Conservation (phyloP, 2,888 invertebrate species). For the Athetis lepigone region DNA sequence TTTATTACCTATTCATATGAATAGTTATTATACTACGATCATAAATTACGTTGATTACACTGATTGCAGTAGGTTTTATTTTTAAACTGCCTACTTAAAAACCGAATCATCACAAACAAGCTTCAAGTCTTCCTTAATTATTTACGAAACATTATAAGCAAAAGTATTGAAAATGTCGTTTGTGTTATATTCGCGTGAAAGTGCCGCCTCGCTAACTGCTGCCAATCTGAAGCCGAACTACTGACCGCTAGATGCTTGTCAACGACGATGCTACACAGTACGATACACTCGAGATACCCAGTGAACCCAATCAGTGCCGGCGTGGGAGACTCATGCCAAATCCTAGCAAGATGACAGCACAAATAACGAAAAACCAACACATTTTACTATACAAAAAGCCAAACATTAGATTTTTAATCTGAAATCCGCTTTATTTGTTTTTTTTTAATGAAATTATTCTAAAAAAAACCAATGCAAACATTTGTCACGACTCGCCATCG, state of each 20-base stretch:
- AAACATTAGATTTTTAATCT: constrained; percentile 27
- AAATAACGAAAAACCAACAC: constrained; percentile 4
- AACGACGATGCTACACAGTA: constrained; percentile 64
- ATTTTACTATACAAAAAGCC: background rate
- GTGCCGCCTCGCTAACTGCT: constrained; percentile 62
- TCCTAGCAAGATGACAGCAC: constrained; percentile 31
- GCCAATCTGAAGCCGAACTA: constrained; percentile 62
- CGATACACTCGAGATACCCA: constrained; percentile 58
- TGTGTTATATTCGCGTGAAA: constrained; percentile 57
- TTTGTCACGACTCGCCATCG: constrained; percentile 13
- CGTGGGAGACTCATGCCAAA: constrained; percentile 57
- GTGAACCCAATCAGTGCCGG: constrained; percentile 57
- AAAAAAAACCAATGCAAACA: constrained; percentile 8
- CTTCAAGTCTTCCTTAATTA: background rate
- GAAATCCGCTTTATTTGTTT: constrained; percentile 7
- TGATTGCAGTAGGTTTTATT: background rate
- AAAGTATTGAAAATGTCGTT: constrained; percentile 20
- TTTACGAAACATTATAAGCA: constrained; percentile 38
- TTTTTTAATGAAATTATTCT: constrained; percentile 18
- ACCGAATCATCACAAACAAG: background rate
- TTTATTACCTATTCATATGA: background rate
- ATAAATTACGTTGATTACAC: background rate
- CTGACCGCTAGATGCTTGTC: constrained; percentile 51
- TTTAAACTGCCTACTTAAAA: background rate
- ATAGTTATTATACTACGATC: background rate